Evolutionary conservation across 2,888 invertebrate species (phyloP), one percentile per base, ranked within the genome.

Genomic region (Eremobia ochroleuca): DNA sequence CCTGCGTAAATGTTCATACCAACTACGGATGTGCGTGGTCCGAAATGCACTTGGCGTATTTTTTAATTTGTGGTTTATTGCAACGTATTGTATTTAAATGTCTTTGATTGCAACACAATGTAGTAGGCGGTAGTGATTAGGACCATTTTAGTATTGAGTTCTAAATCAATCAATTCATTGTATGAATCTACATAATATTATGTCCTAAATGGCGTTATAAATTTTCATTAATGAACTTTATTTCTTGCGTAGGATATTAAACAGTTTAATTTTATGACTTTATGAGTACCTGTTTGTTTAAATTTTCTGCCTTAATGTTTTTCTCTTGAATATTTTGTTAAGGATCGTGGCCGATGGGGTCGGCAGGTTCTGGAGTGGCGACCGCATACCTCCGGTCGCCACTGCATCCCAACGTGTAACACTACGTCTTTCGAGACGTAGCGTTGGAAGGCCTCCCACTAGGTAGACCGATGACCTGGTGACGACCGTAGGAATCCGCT

Each of bases 111-210:
- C 66, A 73, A 62, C 25, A 65, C 18, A 37, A 66, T 62, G 49
- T 8, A 1, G 61, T 72, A 76, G 79, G 74, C 55, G 74, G 64
- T 55, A 58, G 31, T 74, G 55, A 79, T 61, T 62, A 34, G 2
- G n/a, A 11, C 31, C 37, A 79, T 74, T 52, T 79, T 52, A 21
- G 31, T 34, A 46, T 46, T 46, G 9, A 34, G 43, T 62, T 65
- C 34, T 62, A 61, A 61, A 61, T 79, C 79, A 73, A 79, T 79
- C 66, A 67, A 61, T 31, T 37, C 4, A 31, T 62, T 31, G 49
- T 46, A 40, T 37, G 21, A 76, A 80, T 79, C 58, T 43, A 37
- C 49, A 76, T 75, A 65, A 65, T 34, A 69, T 75, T 52, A 65
- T 61, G 28, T 18, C 13, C 2, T 55, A n/a, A 67, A 65, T 49